Conservation (phyloP, 2,888 invertebrate genomes). For the Pollenia amentaria region DNA sequence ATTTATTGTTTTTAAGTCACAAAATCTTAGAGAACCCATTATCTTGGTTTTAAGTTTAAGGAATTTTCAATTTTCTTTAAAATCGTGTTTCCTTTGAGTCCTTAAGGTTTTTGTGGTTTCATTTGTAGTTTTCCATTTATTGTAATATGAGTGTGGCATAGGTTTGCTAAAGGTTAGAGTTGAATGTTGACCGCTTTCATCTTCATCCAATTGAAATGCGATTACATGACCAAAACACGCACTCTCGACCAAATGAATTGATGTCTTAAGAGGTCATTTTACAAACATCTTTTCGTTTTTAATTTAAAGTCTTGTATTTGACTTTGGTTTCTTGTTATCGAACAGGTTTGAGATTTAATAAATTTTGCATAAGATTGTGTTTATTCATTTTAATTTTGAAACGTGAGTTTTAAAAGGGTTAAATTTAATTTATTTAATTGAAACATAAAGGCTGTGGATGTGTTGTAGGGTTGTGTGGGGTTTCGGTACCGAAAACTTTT, state of each 20-base stretch:
- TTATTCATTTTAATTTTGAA: conserved; percentile 11
- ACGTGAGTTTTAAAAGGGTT: conserved; percentile 9
- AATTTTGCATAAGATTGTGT: conserved; percentile 38
- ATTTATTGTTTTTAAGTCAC: conserved; percentile 65
- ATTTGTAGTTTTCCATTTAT: conserved; percentile 53
- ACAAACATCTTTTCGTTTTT: conserved; percentile 38
- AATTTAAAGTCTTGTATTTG: conserved; percentile 43
- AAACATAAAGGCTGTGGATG: conserved; percentile 7
- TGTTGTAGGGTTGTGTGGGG: too few relatives aligned
- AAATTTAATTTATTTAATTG: conserved; percentile 65
- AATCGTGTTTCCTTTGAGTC: conserved; percentile 75
- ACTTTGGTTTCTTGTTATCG: conserved; percentile 21
- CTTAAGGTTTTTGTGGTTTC: conserved; percentile 68
- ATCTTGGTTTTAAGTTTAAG: conserved; percentile 71
- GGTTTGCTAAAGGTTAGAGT: conserved; percentile 57
- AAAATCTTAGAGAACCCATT: conserved; percentile 58
- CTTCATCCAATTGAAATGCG: conserved; percentile 81
- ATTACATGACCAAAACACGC: conserved; percentile 83
- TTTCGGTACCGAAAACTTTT: too few relatives aligned
- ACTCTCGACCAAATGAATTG: conserved; percentile 74
- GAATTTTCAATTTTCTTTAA: conserved; percentile 83
- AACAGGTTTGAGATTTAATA: conserved; percentile 45
- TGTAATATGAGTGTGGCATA: neutral
- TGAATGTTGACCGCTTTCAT: conserved; percentile 68
- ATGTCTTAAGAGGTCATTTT: conserved; percentile 78